These are phyloP conservation scores for Eilema sororculum DNA, from an alignment of 2,888 invertebrate genomes.

Conservation along the genomic window DNA sequence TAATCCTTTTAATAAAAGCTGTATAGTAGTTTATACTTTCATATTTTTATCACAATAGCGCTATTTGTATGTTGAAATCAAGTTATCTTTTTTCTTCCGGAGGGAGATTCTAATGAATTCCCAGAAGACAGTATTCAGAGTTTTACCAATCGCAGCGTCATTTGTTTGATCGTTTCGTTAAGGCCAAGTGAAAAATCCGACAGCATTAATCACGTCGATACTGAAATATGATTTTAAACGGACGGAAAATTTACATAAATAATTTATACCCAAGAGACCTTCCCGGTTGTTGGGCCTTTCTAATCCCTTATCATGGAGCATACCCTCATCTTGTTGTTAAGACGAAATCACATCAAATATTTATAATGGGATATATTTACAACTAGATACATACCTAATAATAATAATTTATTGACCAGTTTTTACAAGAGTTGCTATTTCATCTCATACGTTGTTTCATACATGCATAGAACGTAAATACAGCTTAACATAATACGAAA, in stretches of 20 bases:
- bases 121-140: constrained; percentile 67
- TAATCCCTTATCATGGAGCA: constrained; percentile 55
- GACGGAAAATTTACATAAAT: constrained; percentile 84
- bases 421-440: not conserved
- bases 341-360: constrained; percentile 35
- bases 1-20: constrained; percentile 36
- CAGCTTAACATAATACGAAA: not conserved
- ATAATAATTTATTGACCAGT: not conserved
- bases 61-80: constrained; percentile 66
- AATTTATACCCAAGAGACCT: constrained; percentile 81
- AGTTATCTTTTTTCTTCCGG: constrained; percentile 61
- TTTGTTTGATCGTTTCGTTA: constrained; percentile 81
- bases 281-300: constrained; percentile 60
- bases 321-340: constrained; percentile 54
- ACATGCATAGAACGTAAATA: not conserved
- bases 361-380: no score
- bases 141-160: constrained; percentile 76
- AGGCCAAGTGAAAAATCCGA: constrained; percentile 82
- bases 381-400: not conserved
- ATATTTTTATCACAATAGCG: constrained; percentile 49
- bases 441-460: not conserved
- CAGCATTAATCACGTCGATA: constrained; percentile 82
- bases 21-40: constrained; percentile 24
- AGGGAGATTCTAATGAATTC: constrained; percentile 74
- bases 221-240: constrained; percentile 82